Conservation (phyloP, 2,113 vertebrate species). For the Neolamprologus caudopunctatus region DNA sequence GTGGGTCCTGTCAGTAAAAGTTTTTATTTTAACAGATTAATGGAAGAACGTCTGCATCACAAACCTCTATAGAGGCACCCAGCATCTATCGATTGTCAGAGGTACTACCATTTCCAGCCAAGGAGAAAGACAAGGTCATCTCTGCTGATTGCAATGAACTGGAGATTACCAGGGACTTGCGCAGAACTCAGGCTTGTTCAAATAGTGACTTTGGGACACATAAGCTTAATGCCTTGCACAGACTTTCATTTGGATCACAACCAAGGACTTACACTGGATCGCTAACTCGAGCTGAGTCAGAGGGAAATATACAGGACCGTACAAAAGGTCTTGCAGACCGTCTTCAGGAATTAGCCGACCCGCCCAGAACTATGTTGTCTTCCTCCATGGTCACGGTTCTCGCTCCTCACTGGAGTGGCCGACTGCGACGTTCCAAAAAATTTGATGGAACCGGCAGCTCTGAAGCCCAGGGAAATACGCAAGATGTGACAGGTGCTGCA, state of each 20-base stretch:
- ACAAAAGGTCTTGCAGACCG: background rate
- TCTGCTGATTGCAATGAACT: background rate
- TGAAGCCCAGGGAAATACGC: slow-evolving; percentile 15
- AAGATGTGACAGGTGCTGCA: background rate
- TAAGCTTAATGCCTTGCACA: background rate
- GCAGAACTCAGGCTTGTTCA: background rate
- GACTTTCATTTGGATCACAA: background rate
- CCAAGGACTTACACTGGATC: background rate
- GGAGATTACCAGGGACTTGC: background rate
- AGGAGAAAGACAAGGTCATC: background rate
- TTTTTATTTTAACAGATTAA: slow-evolving; percentile 38
- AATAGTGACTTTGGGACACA: background rate
- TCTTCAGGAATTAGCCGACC: background rate
- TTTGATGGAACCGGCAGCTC: background rate
- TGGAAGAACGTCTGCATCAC: background rate
- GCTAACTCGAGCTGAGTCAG: background rate
- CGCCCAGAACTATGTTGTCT: slow-evolving; percentile 54
- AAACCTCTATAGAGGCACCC: background rate
- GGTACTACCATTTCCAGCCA: background rate
- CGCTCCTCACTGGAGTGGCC: slow-evolving; percentile 58
- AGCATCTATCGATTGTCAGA: background rate
- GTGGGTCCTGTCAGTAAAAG: background rate
- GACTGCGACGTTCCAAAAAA: slow-evolving; percentile 47
- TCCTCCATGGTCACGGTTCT: slow-evolving; percentile 68
- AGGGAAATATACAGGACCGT: background rate